Conservation (phyloP, 2,888 invertebrate species). For the Drosophila maculinotata region DNA sequence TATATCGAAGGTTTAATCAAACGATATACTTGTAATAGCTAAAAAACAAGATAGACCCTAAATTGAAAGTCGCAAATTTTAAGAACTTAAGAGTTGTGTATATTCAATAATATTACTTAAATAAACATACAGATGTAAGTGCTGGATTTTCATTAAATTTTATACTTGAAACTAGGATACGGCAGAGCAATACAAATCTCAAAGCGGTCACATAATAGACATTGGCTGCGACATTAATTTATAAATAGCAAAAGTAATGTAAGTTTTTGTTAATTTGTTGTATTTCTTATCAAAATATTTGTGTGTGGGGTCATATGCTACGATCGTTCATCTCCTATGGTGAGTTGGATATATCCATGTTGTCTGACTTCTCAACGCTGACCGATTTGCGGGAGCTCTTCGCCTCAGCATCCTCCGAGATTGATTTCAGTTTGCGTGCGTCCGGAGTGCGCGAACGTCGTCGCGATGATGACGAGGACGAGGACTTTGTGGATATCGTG, state of each 20-base stretch:
- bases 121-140: constrained; percentile 34
- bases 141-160: constrained; percentile 35
- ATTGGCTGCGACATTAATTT: constrained; percentile 5
- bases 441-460: constrained; percentile 84
- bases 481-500: constrained; percentile 48
- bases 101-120: constrained; percentile 35
- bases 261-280: constrained; percentile 8
- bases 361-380: constrained; percentile 87
- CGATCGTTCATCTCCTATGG: constrained; percentile 86
- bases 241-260: constrained; percentile 33
- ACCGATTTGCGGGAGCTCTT: constrained; percentile 85
- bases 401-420: constrained; percentile 78
- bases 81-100: constrained; percentile 34
- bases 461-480: constrained; percentile 77
- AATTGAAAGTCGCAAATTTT: constrained; percentile 16
- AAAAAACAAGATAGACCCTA: too few species aligned
- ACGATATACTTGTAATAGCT: too few species aligned
- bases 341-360: constrained; percentile 93
- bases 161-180: constrained; percentile 34
- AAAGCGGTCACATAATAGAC: constrained; percentile 13
- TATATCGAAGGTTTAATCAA: too few species aligned
- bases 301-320: background rate
- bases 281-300: constrained; percentile 25
- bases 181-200: constrained; percentile 32
- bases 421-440: constrained; percentile 82